These are phyloP conservation scores for Bufo bufo DNA, from an alignment of 2,113 vertebrate genomes.

Conservation along the genomic window DNA sequence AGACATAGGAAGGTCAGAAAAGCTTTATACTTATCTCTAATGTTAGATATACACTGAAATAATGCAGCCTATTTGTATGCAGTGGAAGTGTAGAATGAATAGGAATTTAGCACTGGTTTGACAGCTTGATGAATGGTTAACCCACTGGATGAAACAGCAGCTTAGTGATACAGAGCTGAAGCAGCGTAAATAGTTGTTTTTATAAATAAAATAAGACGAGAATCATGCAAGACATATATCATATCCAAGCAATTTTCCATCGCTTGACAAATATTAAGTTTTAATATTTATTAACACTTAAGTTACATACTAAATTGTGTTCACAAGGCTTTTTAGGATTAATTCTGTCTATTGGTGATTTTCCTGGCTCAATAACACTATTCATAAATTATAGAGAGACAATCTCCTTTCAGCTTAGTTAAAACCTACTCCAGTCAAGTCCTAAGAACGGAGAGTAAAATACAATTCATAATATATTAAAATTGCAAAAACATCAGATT, in stretches of 20 bases:
- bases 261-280: not conserved
- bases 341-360: not conserved
- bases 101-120: not conserved
- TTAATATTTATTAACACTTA: not conserved
- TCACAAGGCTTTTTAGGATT: not conserved
- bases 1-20: not conserved
- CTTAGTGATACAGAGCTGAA: constrained; percentile 11
- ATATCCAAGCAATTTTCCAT: not conserved
- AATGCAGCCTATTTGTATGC: constrained; percentile 1
- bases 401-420: not conserved
- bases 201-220: not conserved
- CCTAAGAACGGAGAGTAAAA: not conserved
- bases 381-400: not conserved
- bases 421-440: not conserved
- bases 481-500: too few species aligned
- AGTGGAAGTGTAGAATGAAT: not conserved
- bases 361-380: not conserved
- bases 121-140: constrained; percentile 14
- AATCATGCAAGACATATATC: not conserved
- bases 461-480: too few species aligned
- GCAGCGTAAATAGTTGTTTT: constrained; percentile 9
- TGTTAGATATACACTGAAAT: not conserved
- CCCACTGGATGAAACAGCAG: not conserved
- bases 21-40: not conserved
- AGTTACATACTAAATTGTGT: not conserved